Conservation (phyloP, 2,797 vertebrate species). For the Poeciliopsis gracilis region DNA sequence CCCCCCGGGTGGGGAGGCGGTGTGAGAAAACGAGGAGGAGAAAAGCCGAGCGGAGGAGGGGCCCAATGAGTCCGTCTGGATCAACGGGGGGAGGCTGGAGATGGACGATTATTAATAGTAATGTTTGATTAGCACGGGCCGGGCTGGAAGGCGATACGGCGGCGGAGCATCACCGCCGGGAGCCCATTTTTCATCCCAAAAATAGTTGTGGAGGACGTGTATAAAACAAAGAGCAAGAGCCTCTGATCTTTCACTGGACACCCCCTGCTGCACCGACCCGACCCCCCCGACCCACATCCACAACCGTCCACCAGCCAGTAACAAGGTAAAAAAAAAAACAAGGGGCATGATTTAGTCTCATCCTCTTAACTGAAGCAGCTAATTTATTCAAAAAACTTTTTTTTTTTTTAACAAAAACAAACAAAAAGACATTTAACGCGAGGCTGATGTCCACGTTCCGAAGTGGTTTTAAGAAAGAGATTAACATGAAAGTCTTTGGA, state of each 20-base stretch:
- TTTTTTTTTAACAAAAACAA: too few species aligned
- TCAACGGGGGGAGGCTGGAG: slow-evolving; percentile 19
- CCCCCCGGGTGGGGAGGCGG: slow-evolving; percentile 26
- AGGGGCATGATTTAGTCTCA: not conserved
- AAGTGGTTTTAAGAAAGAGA: slow-evolving; percentile 7
- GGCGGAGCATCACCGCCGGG: slow-evolving; percentile 27
- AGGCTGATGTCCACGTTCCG: slow-evolving; percentile 2
- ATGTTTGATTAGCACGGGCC: slow-evolving; percentile 58
- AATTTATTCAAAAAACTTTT: not conserved
- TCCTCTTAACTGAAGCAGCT: slow-evolving; percentile 1
- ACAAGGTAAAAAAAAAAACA: slow-evolving; percentile 52
- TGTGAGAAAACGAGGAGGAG: slow-evolving; percentile 48
- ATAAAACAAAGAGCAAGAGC: slow-evolving; percentile 56
- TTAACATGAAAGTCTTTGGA: slow-evolving; percentile 2
- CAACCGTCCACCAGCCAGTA: not conserved
- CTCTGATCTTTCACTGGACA: slow-evolving; percentile 35
- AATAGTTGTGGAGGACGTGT: slow-evolving; percentile 52
- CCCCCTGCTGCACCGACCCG: slow-evolving; percentile 23
- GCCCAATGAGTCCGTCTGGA: slow-evolving; percentile 34
- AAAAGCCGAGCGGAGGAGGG: slow-evolving; percentile 34
- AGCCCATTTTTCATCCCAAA: slow-evolving; percentile 47
- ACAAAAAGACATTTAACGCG: not conserved
- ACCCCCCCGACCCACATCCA: slow-evolving; percentile 3
- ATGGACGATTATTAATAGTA: slow-evolving; percentile 64
- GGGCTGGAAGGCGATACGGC: slow-evolving; percentile 9